Evolutionary conservation across 2,888 invertebrate genomes (phyloP), one percentile per base, ranked within the genome.

Genomic region (Diaprepes abbreviatus): DNA sequence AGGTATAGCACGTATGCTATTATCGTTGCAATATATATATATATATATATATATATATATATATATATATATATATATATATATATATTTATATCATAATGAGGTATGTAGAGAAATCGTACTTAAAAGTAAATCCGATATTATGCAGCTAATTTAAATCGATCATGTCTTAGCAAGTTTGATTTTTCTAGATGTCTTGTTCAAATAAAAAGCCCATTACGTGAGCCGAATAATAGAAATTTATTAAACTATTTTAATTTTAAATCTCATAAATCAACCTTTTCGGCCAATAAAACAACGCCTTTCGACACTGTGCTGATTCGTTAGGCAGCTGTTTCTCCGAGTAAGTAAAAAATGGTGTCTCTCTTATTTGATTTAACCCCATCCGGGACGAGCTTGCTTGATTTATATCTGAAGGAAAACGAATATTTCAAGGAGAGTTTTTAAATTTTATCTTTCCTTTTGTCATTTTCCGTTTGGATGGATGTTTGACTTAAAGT

Each of bases 351-450:
- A 62, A 62, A 62, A 62, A 50, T 36, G 35, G 62, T 62, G 50
- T 62, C 62, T 40, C 33, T 62, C 50, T 62, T 62, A 62, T 62
- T 62, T 62, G 62, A 62, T 62, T 62, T 62, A 62, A 62, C 62
- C 62, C 62, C 50, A 62, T 48, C 62, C 62, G 62, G 21, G 21
- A 24, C 48, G 31, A 21, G 50, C 16, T 19, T 50, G 50, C 16
- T 19, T 62, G 62, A 62, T 62, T 62, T 62, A 62, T 62, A 45
- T 17, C 62, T 38, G 28, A 19, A 50, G 50, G 24, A 62, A 16
- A 31, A 36, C 36, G 48, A 50, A 45, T 59, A 17, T 33, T 59
- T 59, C 35, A 24, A 38, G n/a, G n/a, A n/a, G 36, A 57, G 31
- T 58, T 58, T 58, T 58, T 58, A 43, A 31, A 31, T 40, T 58